Conservation (phyloP, 2,113 vertebrate genomes). For the Ammospiza nelsoni region DNA sequence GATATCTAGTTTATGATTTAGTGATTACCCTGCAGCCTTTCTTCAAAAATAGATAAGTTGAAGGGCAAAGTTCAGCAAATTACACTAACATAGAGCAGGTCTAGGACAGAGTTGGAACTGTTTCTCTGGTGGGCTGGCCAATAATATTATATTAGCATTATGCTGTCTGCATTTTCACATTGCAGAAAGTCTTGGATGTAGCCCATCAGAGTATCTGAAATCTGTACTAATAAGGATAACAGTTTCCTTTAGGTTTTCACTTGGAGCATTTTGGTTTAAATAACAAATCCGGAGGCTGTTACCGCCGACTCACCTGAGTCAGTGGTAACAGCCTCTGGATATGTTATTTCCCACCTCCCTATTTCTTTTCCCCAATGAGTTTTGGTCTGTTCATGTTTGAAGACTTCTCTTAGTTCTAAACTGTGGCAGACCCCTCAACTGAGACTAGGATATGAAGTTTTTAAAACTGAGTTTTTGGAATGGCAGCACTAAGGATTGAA, state of each 20-base stretch:
- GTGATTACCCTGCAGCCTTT: not conserved
- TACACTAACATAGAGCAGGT: not conserved
- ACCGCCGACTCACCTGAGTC: not conserved
- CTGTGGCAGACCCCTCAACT: not conserved
- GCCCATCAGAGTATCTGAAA: not conserved
- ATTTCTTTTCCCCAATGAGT: not conserved
- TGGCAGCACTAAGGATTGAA: not conserved
- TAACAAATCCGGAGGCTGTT: too few species aligned
- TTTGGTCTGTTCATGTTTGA: not conserved
- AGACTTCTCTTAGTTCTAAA: not conserved
- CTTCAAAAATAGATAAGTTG: not conserved
- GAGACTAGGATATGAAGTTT: not conserved
- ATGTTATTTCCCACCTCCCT: not conserved
- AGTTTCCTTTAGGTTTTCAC: not conserved
- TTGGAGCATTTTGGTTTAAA: not conserved
- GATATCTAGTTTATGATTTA: not conserved
- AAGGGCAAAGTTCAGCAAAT: not conserved
- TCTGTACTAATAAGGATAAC: not conserved
- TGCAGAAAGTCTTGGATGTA: not conserved
- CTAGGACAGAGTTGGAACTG: not conserved
- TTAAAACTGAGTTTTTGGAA: not conserved
- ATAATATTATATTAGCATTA: not conserved
- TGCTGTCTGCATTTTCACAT: not conserved
- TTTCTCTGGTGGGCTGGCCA: not conserved
- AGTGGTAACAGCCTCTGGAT: not conserved